Evolutionary conservation across 2,797 vertebrate species (phyloP).

Genomic region (Octomys mimax): DNA sequence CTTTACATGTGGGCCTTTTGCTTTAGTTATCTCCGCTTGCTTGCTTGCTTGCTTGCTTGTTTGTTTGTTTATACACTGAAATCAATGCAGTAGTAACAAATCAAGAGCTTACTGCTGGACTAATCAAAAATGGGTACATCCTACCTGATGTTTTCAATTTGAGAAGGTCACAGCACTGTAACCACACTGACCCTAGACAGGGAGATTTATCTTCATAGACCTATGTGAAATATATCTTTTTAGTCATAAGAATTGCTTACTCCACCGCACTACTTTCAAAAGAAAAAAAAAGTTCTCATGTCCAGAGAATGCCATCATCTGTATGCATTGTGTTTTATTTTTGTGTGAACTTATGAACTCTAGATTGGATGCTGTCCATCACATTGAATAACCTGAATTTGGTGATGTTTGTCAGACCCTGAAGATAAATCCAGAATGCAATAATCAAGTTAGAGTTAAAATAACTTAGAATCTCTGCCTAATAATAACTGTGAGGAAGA

Average conservation of each 20-base stretch:
- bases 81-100: background rate
- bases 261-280: constrained; percentile 50
- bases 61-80: background rate
- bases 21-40: background rate
- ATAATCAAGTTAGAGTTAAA: constrained; percentile 74
- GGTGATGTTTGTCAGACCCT: constrained; percentile 52
- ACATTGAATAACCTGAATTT: constrained; percentile 22
- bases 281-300: background rate
- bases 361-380: constrained; percentile 37
- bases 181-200: background rate
- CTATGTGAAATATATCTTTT: background rate
- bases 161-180: background rate
- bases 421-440: constrained; percentile 75
- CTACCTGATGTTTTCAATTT: background rate
- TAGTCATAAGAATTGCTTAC: constrained; percentile 47
- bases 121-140: background rate
- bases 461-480: background rate
- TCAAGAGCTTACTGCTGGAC: background rate
- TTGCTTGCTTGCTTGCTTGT: background rate
- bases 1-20: background rate
- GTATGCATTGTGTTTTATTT: constrained; percentile 71
- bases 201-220: constrained; percentile 26
- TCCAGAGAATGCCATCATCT: background rate
- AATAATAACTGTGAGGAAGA: background rate
- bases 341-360: constrained; percentile 64